phyloP scores from a whole-genome alignment of 1,140 invertebrate genomes.

The Listronotus bonariensis region DNA sequence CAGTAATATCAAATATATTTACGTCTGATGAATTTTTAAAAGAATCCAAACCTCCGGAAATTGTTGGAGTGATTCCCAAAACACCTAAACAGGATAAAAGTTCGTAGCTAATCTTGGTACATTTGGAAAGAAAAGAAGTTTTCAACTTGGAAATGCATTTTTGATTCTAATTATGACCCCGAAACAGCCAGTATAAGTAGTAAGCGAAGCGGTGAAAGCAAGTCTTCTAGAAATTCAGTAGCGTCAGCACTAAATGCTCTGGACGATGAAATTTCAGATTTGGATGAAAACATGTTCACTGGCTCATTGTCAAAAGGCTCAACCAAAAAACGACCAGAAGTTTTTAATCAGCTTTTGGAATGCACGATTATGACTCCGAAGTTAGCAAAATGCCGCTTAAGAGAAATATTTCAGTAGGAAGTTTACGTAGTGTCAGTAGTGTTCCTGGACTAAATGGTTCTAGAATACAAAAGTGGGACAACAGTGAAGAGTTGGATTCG shows the following conservation, averaged over 20 bases:
- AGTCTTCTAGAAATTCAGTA: conserved; percentile 33
- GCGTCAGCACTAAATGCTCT: conserved; percentile 32
- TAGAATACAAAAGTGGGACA: conserved; percentile 49
- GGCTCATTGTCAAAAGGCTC: conserved; percentile 36
- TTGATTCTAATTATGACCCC: conserved; percentile 24
- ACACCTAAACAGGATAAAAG: conserved; percentile 31
- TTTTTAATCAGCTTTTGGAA: conserved; percentile 46
- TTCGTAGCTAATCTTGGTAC: too few relatives aligned
- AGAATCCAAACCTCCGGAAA: conserved; percentile 41
- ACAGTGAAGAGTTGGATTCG: conserved; percentile 46
- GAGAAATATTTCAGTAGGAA: conserved; percentile 30
- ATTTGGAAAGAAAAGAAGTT: conserved; percentile 41
- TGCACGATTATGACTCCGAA: conserved; percentile 42
- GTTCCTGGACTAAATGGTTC: conserved; percentile 40
- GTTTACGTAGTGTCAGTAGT: conserved; percentile 43
- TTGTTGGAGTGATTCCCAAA: conserved; percentile 45
- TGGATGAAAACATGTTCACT: conserved; percentile 45
- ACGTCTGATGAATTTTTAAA: conserved; percentile 19
- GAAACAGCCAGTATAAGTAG: conserved; percentile 29
- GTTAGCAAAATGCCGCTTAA: conserved; percentile 1
- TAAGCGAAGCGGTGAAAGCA: conserved; percentile 13
- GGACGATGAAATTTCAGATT: conserved; percentile 43
- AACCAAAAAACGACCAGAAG: conserved; percentile 26
- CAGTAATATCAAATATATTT: conserved; percentile 17
- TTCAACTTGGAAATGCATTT: conserved; percentile 38